Evolutionary conservation across 2,113 vertebrate genomes (phyloP), one percentile per base, ranked within the genome.

Genomic region (Dryoscopus gambensis): DNA sequence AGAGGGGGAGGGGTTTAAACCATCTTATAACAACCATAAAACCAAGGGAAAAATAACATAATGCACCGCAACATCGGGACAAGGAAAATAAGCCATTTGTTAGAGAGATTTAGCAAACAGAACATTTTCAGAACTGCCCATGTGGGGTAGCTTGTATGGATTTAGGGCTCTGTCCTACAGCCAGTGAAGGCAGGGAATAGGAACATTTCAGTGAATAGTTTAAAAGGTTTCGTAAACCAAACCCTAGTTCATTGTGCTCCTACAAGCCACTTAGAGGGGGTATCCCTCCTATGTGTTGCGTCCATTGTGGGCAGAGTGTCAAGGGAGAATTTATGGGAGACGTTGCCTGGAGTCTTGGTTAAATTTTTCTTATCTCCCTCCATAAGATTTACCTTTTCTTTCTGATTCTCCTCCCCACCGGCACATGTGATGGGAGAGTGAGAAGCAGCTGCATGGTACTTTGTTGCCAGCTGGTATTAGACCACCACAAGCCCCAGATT

Each of bases 361-460:
- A 68, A 23, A 7, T 42, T 47, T 39, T 44, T 35, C n/a, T 31
- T 35, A 47, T 21, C 28, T 82, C 28, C 30, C 4, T 21, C 21
- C 2, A 5, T 30, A 27, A 35, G 30, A 69, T 55, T 89, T 35
- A 40, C 21, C 6, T 76, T 53, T 47, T 40, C 25, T 33, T 69
- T 55, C 14, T 12, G 5, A 69, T 62, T 55, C 14, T 68, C 39
- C 17, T 83, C 11, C 40, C 28, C 39, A 22, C 5, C 0, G 1
- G 28, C 1, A 1, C 0, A 1, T 31, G 9, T 47, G 47, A 15
- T 20, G 20, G 28, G 11, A 62, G n/a, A 35, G 25, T 19, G 24
- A 62, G 30, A 47, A 31, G 39, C 19, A 82, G 44, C 52, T 67
- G 20, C 24, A 6, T 15, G 11, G 30, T 40, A 5, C 24, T 40